Conservation (phyloP, 2,888 invertebrate genomes). For the Chelonus formosanus region DNA sequence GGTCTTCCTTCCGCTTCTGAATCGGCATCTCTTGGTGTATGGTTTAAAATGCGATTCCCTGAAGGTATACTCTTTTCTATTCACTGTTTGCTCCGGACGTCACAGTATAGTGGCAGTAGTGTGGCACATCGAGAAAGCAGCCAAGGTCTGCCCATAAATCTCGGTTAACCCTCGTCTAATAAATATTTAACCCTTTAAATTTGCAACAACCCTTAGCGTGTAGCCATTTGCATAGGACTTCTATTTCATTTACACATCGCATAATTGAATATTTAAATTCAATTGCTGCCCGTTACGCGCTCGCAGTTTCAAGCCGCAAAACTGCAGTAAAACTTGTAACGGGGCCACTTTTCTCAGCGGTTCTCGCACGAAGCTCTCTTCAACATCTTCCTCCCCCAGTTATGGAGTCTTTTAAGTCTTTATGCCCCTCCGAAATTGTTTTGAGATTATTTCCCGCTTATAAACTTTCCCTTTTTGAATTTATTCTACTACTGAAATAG, state of each 20-base stretch:
- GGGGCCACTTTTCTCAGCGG: constrained; percentile 62
- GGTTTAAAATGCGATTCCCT: constrained; percentile 27
- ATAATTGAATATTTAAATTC: constrained; percentile 68
- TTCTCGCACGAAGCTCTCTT: constrained; percentile 26
- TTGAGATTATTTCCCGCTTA: constrained; percentile 18
- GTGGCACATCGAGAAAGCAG: constrained; percentile 29
- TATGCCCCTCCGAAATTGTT: constrained; percentile 27
- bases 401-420: constrained; percentile 11
- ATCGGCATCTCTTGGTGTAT: neutral
- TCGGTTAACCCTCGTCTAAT: constrained; percentile 64
- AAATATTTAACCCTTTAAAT: constrained; percentile 66
- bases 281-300: constrained; percentile 64
- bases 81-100: constrained; percentile 20
- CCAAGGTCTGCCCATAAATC: constrained; percentile 57
- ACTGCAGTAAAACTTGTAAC: constrained; percentile 66
- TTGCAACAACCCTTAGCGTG: constrained; percentile 65
- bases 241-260: constrained; percentile 69
- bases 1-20: constrained; percentile 30
- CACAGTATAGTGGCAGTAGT: constrained; percentile 7
- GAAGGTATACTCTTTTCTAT: constrained; percentile 21
- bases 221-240: constrained; percentile 68
- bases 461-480: constrained; percentile 8
- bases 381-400: constrained; percentile 17
- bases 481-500: neutral
- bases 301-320: constrained; percentile 65